Conservation (phyloP, 2,888 invertebrate species). For the Saturnia japonica region DNA sequence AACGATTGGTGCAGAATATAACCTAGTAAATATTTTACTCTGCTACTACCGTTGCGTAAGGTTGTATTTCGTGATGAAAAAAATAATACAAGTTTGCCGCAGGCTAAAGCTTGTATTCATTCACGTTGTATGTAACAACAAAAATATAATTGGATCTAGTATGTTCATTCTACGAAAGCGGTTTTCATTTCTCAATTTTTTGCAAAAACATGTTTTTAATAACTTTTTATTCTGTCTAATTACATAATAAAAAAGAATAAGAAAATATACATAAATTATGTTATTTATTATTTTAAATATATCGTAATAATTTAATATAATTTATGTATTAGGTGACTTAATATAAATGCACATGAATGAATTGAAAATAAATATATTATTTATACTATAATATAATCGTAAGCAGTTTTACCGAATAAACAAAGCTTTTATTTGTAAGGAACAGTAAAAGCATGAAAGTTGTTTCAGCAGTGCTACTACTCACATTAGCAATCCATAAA, state of each 20-base stretch:
- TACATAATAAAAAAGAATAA: too few species aligned
- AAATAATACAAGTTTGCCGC: constrained; percentile 18
- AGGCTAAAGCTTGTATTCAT: constrained; percentile 9
- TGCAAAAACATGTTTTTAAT: not conserved
- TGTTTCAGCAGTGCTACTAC: not conserved
- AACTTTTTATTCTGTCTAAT: too few species aligned
- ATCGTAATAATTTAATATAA: too few species aligned
- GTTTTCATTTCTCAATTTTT: not conserved
- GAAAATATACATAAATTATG: too few species aligned
- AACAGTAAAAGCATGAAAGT: not conserved
- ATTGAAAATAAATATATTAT: not conserved
- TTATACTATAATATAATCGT: not conserved
- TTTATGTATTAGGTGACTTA: too few species aligned
- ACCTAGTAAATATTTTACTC: constrained; percentile 11
- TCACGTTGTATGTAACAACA: constrained; percentile 12
- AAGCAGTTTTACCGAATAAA: not conserved
- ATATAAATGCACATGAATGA: not conserved
- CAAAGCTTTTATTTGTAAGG: not conserved
- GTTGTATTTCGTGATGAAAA: constrained; percentile 16
- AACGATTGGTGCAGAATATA: not conserved
- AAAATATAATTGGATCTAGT: constrained; percentile 12
- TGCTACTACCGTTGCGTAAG: constrained; percentile 11
- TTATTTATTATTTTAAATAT: too few species aligned
- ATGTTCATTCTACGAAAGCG: not conserved
- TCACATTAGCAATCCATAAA: not conserved